Evolutionary conservation across 2,888 invertebrate species (phyloP).

Genomic region (Phalera bucephala): DNA sequence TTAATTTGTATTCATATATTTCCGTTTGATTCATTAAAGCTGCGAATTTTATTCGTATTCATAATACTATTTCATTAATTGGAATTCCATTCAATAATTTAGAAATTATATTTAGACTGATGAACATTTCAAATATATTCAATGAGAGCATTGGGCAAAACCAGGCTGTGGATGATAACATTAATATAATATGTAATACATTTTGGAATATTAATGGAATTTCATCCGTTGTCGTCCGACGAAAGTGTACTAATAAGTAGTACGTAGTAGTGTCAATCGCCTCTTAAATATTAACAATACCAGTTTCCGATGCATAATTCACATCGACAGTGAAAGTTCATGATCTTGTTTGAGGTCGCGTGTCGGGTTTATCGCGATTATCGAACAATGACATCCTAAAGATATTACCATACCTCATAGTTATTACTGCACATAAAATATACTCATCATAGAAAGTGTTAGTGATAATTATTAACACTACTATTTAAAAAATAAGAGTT

Average conservation of each 20-base stretch:
- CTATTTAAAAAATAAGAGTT: no score
- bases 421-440: not conserved
- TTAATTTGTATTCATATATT: not conserved
- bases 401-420: conserved; percentile 11
- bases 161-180: no score
- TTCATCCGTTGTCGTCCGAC: conserved; percentile 13
- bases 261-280: conserved; percentile 14
- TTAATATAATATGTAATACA: conserved; percentile 2
- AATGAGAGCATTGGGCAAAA: no score
- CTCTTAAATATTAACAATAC: conserved; percentile 22
- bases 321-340: conserved; percentile 60
- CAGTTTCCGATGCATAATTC: conserved; percentile 38
- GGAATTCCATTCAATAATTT: not conserved
- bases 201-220: conserved; percentile 14
- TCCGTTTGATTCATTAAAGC: not conserved
- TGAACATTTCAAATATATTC: no score
- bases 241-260: conserved; percentile 6
- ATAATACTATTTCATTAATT: not conserved
- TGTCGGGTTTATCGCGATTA: conserved; percentile 18
- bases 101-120: no score
- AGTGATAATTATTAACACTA: no score
- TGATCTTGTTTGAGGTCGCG: conserved; percentile 29
- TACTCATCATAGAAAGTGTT: no score
- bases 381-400: conserved; percentile 25
- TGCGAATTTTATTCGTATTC: not conserved